Base-by-base conservation (phyloP, 1,140 invertebrate genomes). In the Stenopsyche tienmushanensis region DNA sequence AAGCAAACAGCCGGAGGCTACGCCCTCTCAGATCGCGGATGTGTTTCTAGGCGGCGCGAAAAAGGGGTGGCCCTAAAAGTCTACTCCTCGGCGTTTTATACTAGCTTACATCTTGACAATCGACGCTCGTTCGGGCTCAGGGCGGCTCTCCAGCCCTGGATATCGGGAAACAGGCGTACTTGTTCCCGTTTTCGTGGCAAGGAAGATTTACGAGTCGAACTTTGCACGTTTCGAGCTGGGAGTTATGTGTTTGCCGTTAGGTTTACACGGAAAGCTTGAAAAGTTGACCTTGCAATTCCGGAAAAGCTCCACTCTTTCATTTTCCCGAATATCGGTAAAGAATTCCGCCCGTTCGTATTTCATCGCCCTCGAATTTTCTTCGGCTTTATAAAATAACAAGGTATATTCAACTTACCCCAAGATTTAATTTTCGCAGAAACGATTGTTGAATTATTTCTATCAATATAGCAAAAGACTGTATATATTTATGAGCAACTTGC, bases 1-100 rank as follows among this genome's bases (percentile, higher is more conserved):
- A 26, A 26, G 47, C 57, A 60, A 60, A 60, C 57, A 60, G 57
- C 57, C 57, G 23, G 20, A 29, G 42, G 57, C 44, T 21, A 34
- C 52, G 52, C 23, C 23, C 23, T 7, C 52, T 26, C 23, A 18
- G 18, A 47, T 18, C 18, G 44, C 5, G 8, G 17, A 47, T 47
- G 44, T 47, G 5, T 9, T 47, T 47, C 44, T 20, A 15, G 44
- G 44, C 44, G 7, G 17, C 18, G 44, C 8, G 17, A 39, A 39
- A 39, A n/a, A 39, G 34, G 34, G 29, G 29, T 5, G 29, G 29
- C 5, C 29, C 13, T 13, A 13, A 34, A 34, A 34, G 29, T 34
- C 5, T 34, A 13, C 29, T 34, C 29, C 29, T 34, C 29, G n/a
- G 34, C 34, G 34, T 39, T n/a, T 39, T 39, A 8, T 39, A n/a